These are phyloP conservation scores for Drosophila picticornis DNA, from an alignment of 2,888 invertebrate genomes.

Conservation along the genomic window DNA sequence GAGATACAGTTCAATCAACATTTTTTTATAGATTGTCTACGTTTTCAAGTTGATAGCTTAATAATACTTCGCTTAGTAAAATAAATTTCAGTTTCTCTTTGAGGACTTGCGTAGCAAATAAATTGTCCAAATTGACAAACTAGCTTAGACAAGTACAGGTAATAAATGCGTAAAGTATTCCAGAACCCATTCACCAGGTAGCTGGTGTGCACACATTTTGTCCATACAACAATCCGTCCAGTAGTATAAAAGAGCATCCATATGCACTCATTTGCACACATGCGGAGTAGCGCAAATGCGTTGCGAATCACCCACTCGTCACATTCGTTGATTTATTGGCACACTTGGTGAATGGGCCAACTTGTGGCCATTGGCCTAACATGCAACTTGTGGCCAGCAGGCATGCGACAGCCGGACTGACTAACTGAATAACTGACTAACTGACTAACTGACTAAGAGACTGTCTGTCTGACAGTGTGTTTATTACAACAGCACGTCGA, in stretches of 20 bases:
- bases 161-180: neutral
- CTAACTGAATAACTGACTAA: constrained; percentile 10
- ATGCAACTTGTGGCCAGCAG: constrained; percentile 24
- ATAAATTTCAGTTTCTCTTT: too few species aligned
- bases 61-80: neutral
- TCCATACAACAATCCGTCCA: neutral
- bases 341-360: constrained; percentile 73
- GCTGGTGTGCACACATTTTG: neutral
- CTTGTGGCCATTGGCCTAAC: constrained; percentile 40
- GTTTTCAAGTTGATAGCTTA: neutral
- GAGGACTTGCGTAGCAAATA: too few species aligned
- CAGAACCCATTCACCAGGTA: constrained; percentile 3
- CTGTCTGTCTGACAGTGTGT: constrained; percentile 21
- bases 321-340: constrained; percentile 78
- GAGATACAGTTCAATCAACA: neutral
- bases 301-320: constrained; percentile 39
- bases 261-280: neutral
- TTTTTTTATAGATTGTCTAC: neutral
- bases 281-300: neutral
- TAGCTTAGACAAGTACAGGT: neutral
- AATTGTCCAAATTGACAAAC: neutral
- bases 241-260: neutral
- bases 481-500: constrained; percentile 49
- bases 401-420: neutral
- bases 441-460: constrained; percentile 21